phyloP scores from a whole-genome alignment of 2,113 vertebrate species.

The Hydrolagus affinis region DNA sequence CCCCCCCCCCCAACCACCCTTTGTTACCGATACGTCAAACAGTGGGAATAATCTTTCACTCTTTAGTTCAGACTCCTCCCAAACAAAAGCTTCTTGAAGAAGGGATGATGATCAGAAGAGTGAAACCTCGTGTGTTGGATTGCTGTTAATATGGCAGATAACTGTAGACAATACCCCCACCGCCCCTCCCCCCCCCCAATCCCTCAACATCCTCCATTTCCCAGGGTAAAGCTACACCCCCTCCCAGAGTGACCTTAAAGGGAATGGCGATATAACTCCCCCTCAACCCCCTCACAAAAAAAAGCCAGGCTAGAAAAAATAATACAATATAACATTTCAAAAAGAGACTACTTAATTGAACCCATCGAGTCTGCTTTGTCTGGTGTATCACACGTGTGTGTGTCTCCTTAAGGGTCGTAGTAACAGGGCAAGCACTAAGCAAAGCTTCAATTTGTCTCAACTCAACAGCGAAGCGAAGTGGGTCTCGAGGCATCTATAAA shows the following conservation, averaged over 20 bases:
- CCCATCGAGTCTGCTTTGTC: slow-evolving; percentile 16
- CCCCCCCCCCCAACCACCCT: no score
- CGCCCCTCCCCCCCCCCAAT: no score
- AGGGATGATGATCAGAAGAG: no score
- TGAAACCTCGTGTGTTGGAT: no score
- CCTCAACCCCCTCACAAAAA: no score
- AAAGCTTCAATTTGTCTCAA: slow-evolving; percentile 20
- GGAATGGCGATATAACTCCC: slow-evolving; percentile 35
- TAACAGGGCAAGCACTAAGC: neutral
- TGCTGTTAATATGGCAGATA: no score
- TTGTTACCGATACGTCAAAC: no score
- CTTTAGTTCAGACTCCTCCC: no score
- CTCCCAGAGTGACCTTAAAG: slow-evolving; percentile 19
- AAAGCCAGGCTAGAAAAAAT: neutral
- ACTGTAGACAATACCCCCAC: no score
- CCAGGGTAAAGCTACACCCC: slow-evolving; percentile 22
- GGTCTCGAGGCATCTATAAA: slow-evolving; percentile 25
- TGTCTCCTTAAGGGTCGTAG: slow-evolving; percentile 13
- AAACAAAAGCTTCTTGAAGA: no score
- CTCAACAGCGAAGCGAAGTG: slow-evolving; percentile 17
- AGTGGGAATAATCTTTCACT: no score
- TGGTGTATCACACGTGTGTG: neutral
- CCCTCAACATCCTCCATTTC: neutral
- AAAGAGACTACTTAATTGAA: neutral
- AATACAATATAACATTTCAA: neutral